These are phyloP conservation scores for Tetramorium bicarinatum DNA, from an alignment of 2,888 invertebrate genomes.

Conservation along the genomic window DNA sequence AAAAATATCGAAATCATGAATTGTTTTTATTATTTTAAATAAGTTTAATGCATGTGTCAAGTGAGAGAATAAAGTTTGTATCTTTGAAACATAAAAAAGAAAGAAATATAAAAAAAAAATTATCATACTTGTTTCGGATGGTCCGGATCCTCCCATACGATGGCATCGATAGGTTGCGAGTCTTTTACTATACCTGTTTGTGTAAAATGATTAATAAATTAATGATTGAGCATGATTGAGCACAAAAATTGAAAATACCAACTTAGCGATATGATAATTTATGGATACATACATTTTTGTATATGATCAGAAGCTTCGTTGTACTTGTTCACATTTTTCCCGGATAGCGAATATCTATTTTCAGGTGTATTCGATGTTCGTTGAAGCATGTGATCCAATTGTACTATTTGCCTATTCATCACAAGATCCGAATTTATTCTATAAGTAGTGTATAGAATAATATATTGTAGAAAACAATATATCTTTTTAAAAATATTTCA, in stretches of 20 bases:
- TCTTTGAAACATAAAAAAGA: neutral
- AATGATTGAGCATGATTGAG: neutral
- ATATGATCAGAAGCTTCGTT: slow-evolving; percentile 73
- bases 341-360: slow-evolving; percentile 78
- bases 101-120: too few relatives aligned
- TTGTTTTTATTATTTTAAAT: neutral
- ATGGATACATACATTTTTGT: slow-evolving; percentile 70
- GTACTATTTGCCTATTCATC: slow-evolving; percentile 79
- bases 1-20: neutral
- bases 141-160: slow-evolving; percentile 90
- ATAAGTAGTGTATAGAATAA: neutral
- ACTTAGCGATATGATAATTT: neutral
- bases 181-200: slow-evolving; percentile 81
- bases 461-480: neutral
- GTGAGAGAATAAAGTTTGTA: neutral
- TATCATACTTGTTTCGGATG: slow-evolving; percentile 79
- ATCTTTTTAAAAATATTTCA: neutral
- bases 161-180: slow-evolving; percentile 89
- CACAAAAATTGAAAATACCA: neutral
- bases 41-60: neutral
- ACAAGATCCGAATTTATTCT: neutral
- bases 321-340: slow-evolving; percentile 76
- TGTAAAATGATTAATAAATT: slow-evolving; percentile 20
- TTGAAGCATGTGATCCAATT: slow-evolving; percentile 81
- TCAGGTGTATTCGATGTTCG: slow-evolving; percentile 78